Conservation (phyloP, 1,140 invertebrate species). For the Triops cancriformis region DNA sequence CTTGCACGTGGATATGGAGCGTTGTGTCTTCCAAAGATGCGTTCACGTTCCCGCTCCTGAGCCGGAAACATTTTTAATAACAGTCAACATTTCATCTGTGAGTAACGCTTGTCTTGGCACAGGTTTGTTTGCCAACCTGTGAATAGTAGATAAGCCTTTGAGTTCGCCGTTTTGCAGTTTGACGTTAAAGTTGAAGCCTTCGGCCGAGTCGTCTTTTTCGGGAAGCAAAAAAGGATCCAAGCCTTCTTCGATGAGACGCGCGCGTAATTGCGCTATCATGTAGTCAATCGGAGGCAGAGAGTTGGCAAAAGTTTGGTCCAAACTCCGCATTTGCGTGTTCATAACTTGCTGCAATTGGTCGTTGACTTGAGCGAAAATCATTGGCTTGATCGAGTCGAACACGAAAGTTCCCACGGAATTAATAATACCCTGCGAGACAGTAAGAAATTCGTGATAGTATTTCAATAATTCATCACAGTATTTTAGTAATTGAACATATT, state of each 20-base stretch:
- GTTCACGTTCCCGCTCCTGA: conserved; percentile 61
- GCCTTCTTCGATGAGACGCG: conserved; percentile 56
- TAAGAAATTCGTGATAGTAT: too few species aligned
- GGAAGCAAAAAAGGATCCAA: conserved; percentile 54
- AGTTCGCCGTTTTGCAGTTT: conserved; percentile 58
- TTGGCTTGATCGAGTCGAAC: conserved; percentile 76
- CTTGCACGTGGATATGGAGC: conserved; percentile 47
- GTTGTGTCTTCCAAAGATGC: conserved; percentile 62
- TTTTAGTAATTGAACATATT: too few species aligned
- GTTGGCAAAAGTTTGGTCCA: conserved; percentile 66
- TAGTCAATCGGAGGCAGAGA: conserved; percentile 76
- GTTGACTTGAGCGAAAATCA: conserved; percentile 66
- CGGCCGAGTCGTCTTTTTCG: conserved; percentile 33
- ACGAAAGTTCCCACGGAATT: conserved; percentile 70
- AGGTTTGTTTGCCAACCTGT: conserved; percentile 38
- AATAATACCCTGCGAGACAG: conserved; percentile 54
- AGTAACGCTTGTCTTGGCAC: not conserved
- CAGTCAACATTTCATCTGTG: too few species aligned
- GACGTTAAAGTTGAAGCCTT: conserved; percentile 26
- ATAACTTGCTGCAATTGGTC: conserved; percentile 45
- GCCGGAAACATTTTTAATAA: not conserved
- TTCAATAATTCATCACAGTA: too few species aligned
- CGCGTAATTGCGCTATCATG: conserved; percentile 60
- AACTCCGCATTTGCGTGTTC: conserved; percentile 39
- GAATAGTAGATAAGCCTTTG: conserved; percentile 66